Base-by-base conservation (phyloP, 1,140 invertebrate species). In the Drosophila rufa region DNA sequence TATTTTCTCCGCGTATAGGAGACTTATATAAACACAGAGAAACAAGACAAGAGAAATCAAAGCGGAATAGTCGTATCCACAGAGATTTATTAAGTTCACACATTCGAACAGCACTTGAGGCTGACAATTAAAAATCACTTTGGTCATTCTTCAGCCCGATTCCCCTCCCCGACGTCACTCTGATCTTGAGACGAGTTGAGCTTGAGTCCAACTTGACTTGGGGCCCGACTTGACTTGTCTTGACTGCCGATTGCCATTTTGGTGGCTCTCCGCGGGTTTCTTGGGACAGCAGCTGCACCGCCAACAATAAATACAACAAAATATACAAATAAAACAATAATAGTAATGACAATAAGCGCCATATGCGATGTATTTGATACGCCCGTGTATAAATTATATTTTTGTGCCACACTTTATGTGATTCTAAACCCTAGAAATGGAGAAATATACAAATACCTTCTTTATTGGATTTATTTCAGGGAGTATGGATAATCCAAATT, bases 71-170 rank as follows among this genome's bases (percentile, higher is more conserved):
- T 65, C 17, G 61, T 43, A 60, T 50, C 56, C 60, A 68, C 74
- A 79, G 70, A 75, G 81, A 89, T 89, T 82, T 89, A 89, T 89
- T 85, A 89, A 89, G 85, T 89, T 89, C 85, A 83, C 85, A 89
- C 85, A 89, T 89, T 89, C 70, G 61, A 84, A 84, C 77, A 84
- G 80, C 85, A 89, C 85, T 89, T 82, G 79, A 79, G 71, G 85
- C 85, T 90, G 85, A 89, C 85, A 90, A 89, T 89, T 89, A 89
- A 89, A 89, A 82, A 89, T 82, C 81, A 89, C 85, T 89, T 77
- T 77, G 64, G 73, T 67, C 75, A 45, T 47, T 50, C 62, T 33
- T 30, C 48, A 56, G 5, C 17, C 22, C 48, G 3, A 12, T 8
- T 6, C 12, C 17, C n/a, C 27, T 36, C 9, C 30, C 12, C 17